phyloP scores from a whole-genome alignment of 2,113 vertebrate genomes.

The Colossoma macropomum region DNA sequence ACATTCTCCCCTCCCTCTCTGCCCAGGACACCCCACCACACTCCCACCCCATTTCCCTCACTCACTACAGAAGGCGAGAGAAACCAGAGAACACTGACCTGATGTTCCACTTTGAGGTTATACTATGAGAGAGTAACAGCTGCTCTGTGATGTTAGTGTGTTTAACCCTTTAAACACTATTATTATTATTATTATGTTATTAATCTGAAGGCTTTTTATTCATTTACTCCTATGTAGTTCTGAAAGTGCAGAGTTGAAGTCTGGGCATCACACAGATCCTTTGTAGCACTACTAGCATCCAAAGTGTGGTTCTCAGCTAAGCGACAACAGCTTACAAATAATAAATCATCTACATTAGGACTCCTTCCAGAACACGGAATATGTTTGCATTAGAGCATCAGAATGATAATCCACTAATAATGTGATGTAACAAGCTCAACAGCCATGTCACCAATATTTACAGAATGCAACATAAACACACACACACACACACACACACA shows the following conservation, averaged over 20 bases:
- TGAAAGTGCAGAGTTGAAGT: no score
- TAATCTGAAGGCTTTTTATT: background rate
- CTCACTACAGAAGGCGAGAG: conserved; percentile 17
- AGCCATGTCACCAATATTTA: background rate
- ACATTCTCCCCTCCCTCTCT: conserved; percentile 1
- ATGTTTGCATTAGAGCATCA: conserved; percentile 4
- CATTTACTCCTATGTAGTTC: background rate
- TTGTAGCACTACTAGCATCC: conserved; percentile 20
- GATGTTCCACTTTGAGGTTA: conserved; percentile 27
- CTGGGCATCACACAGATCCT: no score
- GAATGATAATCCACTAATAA: background rate
- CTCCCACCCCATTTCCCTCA: background rate
- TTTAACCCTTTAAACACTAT: background rate
- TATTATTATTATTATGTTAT: background rate
- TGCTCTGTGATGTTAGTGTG: conserved; percentile 25
- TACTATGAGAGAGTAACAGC: conserved; percentile 26
- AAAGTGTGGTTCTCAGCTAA: conserved; percentile 45
- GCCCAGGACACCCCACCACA: background rate
- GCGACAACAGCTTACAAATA: conserved; percentile 61
- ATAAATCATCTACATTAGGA: conserved; percentile 52
- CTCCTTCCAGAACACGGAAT: background rate
- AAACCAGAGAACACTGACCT: conserved; percentile 33
- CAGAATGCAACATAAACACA: conserved; percentile 10
- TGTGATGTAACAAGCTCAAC: background rate
- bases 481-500: background rate